phyloP scores from a whole-genome alignment of 1,140 invertebrate species.

The Musca vetustissima region DNA sequence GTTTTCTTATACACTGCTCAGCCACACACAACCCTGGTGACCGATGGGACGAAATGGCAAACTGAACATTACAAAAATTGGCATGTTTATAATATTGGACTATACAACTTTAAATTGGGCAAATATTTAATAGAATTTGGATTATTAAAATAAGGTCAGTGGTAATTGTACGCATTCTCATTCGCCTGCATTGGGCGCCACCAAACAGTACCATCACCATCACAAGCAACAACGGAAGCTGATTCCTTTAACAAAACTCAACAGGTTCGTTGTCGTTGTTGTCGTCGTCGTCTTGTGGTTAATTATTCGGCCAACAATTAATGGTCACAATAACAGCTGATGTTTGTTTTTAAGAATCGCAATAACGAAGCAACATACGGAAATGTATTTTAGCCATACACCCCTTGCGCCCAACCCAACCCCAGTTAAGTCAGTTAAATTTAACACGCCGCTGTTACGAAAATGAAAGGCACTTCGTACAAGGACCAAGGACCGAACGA shows the following conservation, averaged over 20 bases:
- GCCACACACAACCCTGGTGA: too few relatives aligned
- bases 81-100: too few relatives aligned
- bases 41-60: too few relatives aligned
- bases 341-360: neutral
- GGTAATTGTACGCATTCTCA: neutral
- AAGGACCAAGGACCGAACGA: neutral
- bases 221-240: neutral
- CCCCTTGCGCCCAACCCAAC: too few relatives aligned
- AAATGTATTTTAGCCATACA: too few relatives aligned
- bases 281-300: neutral
- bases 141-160: neutral
- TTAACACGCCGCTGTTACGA: too few relatives aligned
- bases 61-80: too few relatives aligned
- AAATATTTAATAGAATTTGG: neutral
- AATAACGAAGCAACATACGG: too few relatives aligned
- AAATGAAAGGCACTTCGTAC: too few relatives aligned
- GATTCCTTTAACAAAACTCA: neutral
- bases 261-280: too few relatives aligned
- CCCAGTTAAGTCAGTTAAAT: too few relatives aligned
- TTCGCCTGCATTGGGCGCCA: neutral
- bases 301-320: slow-evolving; percentile 15
- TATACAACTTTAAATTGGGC: neutral
- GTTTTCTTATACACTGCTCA: too few relatives aligned
- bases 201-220: neutral
- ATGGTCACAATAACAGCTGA: slow-evolving; percentile 8